A percentile compares a stretch with the other conserved stretches of the same genome.
phyloP scores from a whole-genome alignment of 2,888 invertebrate genomes.

The Blera fallax region DNA sequence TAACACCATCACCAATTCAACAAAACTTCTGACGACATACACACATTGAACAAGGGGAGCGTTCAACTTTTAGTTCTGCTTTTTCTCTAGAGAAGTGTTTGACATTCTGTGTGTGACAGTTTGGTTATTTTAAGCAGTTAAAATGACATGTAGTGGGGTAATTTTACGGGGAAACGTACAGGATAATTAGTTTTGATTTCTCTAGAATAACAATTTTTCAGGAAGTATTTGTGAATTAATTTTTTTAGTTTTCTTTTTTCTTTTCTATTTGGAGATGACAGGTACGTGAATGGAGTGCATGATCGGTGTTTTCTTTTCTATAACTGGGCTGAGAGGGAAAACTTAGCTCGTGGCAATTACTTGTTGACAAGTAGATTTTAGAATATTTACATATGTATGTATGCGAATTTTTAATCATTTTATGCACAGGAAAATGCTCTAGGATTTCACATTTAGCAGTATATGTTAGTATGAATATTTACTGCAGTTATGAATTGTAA shows the following conservation, averaged over 20 bases:
- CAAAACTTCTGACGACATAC: background rate
- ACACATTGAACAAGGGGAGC: background rate
- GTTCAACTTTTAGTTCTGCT: constrained; percentile 1
- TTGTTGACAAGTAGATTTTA: constrained; percentile 8
- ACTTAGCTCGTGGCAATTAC: background rate
- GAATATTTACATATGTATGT: too few relatives aligned
- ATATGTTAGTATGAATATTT: too few relatives aligned
- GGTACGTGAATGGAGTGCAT: constrained; percentile 13
- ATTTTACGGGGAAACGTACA: constrained; percentile 11
- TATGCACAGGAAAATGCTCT: too few relatives aligned
- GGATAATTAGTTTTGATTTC: constrained; percentile 50
- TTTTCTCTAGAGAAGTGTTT: constrained; percentile 13
- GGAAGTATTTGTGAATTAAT: constrained; percentile 23
- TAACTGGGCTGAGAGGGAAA: background rate
- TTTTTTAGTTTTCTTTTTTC: background rate
- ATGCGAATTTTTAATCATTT: too few relatives aligned
- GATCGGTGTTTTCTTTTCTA: background rate
- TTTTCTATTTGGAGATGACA: constrained; percentile 15
- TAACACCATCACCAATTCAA: background rate
- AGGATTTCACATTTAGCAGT: too few relatives aligned
- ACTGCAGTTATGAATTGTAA: too few relatives aligned
- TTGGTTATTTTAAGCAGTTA: constrained; percentile 3
- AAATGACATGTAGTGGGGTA: constrained; percentile 12
- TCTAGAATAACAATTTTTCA: constrained; percentile 40
- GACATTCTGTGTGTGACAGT: constrained; percentile 49